Conservation (phyloP, 2,113 vertebrate species). For the Sitta europaea region DNA sequence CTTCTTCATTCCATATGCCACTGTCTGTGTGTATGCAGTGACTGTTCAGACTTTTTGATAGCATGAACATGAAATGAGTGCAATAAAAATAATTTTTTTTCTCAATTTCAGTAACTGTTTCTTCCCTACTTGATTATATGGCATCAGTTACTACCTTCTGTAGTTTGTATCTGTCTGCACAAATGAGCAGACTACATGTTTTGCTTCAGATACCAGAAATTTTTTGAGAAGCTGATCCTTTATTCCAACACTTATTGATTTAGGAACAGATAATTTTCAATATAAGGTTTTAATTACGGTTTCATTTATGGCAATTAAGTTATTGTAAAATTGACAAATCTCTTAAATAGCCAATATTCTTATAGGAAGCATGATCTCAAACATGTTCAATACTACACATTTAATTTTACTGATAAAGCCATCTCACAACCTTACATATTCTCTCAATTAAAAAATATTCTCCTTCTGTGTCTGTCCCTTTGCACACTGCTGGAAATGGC, state of each 20-base stretch:
- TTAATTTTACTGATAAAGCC: background rate
- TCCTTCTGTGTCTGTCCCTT: background rate
- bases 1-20: background rate
- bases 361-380: background rate
- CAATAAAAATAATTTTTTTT: background rate
- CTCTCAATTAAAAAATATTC: background rate
- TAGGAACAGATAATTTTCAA: background rate
- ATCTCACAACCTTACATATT: background rate
- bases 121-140: background rate
- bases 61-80: background rate
- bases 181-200: background rate
- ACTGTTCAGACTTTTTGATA: background rate
- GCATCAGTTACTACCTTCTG: background rate
- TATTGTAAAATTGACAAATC: background rate
- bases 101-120: background rate
- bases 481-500: background rate
- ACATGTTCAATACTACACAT: background rate
- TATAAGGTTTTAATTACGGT: background rate
- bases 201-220: background rate
- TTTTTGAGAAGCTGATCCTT: background rate
- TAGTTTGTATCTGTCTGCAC: background rate
- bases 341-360: background rate
- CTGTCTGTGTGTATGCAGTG: background rate
- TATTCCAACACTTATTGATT: background rate
- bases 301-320: constrained; percentile 5